Conservation (phyloP, 2,113 vertebrate genomes). For the Hyperoodon ampullatus region DNA sequence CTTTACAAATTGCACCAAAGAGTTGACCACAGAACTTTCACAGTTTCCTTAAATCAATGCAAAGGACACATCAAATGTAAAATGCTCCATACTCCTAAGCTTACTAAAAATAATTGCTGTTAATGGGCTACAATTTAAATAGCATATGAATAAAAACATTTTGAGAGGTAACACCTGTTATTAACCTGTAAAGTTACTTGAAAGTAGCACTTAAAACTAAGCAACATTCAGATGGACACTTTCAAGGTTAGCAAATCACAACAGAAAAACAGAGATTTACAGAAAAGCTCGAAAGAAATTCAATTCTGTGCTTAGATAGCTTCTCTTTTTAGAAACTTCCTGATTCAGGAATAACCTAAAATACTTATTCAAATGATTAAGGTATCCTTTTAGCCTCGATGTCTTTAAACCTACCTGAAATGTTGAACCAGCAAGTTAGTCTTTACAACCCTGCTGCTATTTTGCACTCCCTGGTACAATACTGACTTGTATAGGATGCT, state of each 20-base stretch:
- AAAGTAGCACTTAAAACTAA: slow-evolving; percentile 29
- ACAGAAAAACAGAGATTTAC: neutral
- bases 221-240: neutral
- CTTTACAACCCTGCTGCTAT: neutral
- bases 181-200: slow-evolving; percentile 24
- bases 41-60: slow-evolving; percentile 58
- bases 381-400: fast-evolving
- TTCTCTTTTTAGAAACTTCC: neutral
- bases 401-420: neutral
- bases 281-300: neutral
- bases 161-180: slow-evolving; percentile 48
- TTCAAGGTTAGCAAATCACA: slow-evolving; percentile 36
- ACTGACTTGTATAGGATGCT: slow-evolving; percentile 64
- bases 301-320: neutral
- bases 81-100: neutral
- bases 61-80: slow-evolving; percentile 36
- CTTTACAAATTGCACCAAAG: slow-evolving; percentile 61
- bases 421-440: neutral
- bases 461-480: slow-evolving; percentile 26
- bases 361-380: neutral
- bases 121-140: slow-evolving; percentile 59
- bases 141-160: slow-evolving; percentile 31
- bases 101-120: slow-evolving; percentile 48
- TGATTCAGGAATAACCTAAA: neutral
- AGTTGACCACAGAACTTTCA: slow-evolving; percentile 57